These are phyloP conservation scores for Aythya baeri DNA, from an alignment of 2,113 vertebrate genomes.

Conservation along the genomic window DNA sequence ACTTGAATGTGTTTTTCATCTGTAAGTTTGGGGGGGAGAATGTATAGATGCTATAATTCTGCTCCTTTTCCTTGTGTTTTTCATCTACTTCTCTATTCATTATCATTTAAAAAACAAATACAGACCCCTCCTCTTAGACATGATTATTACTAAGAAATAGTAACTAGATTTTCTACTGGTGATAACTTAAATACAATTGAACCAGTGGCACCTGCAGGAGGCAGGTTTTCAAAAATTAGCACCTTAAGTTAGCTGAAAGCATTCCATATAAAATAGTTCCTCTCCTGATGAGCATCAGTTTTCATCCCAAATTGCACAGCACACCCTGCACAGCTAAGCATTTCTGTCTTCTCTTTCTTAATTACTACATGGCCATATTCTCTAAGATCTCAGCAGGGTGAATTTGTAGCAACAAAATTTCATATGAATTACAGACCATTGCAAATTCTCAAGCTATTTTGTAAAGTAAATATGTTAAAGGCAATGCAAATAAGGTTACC, in stretches of 20 bases:
- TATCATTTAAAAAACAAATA: neutral
- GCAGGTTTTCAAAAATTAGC: neutral
- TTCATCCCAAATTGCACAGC: neutral
- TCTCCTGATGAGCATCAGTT: neutral
- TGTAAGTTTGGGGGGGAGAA: neutral
- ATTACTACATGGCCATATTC: neutral
- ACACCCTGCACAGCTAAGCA: neutral
- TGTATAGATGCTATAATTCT: neutral
- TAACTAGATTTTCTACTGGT: neutral
- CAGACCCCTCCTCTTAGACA: no score
- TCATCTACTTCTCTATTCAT: neutral
- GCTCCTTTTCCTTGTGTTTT: neutral
- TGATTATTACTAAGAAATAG: neutral
- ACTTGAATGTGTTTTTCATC: neutral
- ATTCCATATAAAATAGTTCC: neutral
- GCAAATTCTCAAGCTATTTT: neutral
- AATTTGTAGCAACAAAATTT: neutral
- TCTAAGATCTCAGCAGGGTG: neutral
- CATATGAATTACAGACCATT: neutral
- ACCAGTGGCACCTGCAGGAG: neutral
- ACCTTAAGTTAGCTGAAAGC: neutral
- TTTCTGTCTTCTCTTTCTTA: neutral
- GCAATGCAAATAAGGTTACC: neutral
- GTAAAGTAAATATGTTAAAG: neutral
- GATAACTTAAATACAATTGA: neutral